These are phyloP conservation scores for Dryobotodes eremita DNA, from an alignment of 2,888 invertebrate species.

Conservation along the genomic window DNA sequence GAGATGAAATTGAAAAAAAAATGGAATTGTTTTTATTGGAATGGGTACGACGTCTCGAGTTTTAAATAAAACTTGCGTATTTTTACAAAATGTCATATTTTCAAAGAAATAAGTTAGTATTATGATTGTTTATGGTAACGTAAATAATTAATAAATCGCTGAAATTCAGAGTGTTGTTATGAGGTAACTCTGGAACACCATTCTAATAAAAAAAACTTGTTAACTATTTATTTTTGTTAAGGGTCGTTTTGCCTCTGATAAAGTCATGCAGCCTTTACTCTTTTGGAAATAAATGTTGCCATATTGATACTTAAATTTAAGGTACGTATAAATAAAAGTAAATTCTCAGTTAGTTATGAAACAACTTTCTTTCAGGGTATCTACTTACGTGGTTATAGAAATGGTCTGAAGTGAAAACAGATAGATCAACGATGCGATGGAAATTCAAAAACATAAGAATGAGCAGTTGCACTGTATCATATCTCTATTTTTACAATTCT, in stretches of 20 bases:
- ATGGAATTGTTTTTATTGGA: too few species aligned
- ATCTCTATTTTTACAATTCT: constrained; percentile 10
- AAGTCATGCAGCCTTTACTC: background rate
- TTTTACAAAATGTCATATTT: background rate
- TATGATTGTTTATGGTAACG: background rate
- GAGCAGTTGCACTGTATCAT: constrained; percentile 19
- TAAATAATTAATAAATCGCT: background rate
- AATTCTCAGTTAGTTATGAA: background rate
- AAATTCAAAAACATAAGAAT: background rate
- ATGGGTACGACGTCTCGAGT: too few species aligned
- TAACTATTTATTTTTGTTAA: background rate
- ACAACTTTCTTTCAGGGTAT: background rate
- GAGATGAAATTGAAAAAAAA: background rate
- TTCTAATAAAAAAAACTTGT: background rate
- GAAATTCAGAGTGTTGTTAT: background rate
- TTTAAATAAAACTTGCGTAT: background rate
- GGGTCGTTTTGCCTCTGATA: background rate
- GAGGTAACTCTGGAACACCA: background rate
- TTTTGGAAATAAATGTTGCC: background rate
- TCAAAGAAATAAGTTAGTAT: background rate
- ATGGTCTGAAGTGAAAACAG: background rate
- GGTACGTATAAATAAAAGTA: background rate
- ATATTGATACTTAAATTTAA: background rate
- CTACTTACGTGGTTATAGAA: background rate
- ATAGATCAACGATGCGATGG: background rate